A percentile compares a stretch with the other conserved stretches of the same genome.
phyloP scores from a whole-genome alignment of 2,113 vertebrate genomes.

The Osmerus eperlanus region DNA sequence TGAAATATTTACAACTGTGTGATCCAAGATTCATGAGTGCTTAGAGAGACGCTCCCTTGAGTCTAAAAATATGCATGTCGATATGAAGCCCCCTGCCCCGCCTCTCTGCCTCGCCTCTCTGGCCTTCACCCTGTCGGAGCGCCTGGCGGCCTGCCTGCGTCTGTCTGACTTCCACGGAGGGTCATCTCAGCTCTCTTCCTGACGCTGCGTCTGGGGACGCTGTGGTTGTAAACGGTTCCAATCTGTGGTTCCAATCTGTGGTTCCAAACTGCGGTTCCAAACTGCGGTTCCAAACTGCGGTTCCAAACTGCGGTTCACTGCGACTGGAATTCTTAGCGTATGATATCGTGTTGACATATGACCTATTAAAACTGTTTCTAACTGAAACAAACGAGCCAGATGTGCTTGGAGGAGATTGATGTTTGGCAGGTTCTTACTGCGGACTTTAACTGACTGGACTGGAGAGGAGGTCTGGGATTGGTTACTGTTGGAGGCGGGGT shows the following conservation, averaged over 20 bases:
- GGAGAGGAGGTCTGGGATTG: constrained; percentile 43
- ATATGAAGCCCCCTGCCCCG: constrained; percentile 30
- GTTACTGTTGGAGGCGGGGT: constrained; percentile 43
- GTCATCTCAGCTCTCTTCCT: too few species aligned
- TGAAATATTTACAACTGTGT: constrained; percentile 61
- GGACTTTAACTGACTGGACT: constrained; percentile 44
- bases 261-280: neutral
- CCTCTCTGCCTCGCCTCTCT: neutral
- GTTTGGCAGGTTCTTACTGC: neutral
- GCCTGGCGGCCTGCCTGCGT: too few species aligned
- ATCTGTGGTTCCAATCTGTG: too few species aligned
- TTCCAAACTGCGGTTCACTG: neutral
- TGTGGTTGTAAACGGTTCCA: too few species aligned
- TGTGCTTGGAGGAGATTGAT: neutral
- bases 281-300: too few species aligned
- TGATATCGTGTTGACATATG: neutral
- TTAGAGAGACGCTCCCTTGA: constrained; percentile 33
- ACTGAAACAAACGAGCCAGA: neutral
- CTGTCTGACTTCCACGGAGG: too few species aligned
- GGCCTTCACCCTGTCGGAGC: neutral
- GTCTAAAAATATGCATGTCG: constrained; percentile 67
- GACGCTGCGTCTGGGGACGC: too few species aligned
- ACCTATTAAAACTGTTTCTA: neutral
- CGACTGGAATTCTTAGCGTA: neutral
- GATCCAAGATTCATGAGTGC: constrained; percentile 58